These are phyloP conservation scores for Lepidurus arcticus DNA, from an alignment of 1,140 invertebrate species.

Conservation along the genomic window DNA sequence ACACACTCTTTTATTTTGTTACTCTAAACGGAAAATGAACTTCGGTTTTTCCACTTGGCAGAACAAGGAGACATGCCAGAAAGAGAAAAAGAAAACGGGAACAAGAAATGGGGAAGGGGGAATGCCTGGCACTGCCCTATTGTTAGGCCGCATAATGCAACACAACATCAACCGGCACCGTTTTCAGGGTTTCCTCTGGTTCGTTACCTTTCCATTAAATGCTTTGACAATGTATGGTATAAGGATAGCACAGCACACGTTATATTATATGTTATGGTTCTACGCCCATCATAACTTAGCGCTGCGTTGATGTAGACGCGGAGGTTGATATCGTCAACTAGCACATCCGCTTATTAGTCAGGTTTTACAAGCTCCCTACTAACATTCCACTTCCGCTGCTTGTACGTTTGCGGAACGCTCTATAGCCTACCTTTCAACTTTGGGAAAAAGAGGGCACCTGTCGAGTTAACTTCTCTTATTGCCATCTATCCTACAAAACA, in stretches of 20 bases:
- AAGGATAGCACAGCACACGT: background rate
- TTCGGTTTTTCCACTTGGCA: conserved; percentile 6
- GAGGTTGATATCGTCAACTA: conserved; percentile 14
- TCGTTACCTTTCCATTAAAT: conserved; percentile 12
- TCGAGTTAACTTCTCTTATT: background rate
- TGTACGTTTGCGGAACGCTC: background rate
- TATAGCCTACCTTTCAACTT: background rate
- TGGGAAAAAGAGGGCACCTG: background rate
- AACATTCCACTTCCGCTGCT: background rate
- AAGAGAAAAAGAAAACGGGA: background rate
- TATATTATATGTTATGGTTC: background rate
- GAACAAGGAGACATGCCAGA: background rate
- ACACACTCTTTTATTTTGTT: background rate
- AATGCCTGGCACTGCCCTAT: conserved; percentile 13
- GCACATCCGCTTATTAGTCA: conserved; percentile 14
- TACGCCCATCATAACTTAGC: conserved; percentile 15
- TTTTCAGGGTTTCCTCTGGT: conserved; percentile 12
- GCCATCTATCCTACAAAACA: background rate
- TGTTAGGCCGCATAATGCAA: conserved; percentile 18
- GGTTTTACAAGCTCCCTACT: background rate
- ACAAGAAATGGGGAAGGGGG: background rate
- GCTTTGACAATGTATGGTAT: background rate
- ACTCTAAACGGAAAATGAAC: background rate
- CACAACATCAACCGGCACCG: background rate
- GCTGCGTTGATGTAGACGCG: background rate